Conservation (phyloP, 2,113 vertebrate genomes). For the Uropsilus gracilis region DNA sequence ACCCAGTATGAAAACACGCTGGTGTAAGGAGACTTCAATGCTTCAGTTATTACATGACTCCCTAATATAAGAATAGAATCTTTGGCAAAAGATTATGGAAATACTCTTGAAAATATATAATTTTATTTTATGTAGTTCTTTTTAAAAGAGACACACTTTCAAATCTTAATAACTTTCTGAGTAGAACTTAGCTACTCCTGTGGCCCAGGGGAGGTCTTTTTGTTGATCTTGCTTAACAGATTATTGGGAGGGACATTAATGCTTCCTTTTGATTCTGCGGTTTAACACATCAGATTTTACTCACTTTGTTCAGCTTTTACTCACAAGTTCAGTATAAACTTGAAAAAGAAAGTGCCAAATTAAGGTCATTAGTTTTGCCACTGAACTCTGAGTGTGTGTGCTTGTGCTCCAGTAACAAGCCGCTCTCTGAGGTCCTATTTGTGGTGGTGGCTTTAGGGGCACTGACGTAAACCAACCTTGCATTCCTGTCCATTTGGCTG, state of each 20-base stretch:
- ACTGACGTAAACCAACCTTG: not conserved
- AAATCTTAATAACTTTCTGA: not conserved
- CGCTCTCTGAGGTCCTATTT: not conserved
- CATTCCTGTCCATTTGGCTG: not conserved
- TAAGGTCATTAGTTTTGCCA: not conserved
- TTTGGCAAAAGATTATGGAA: not conserved
- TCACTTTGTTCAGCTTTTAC: no score
- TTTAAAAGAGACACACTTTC: not conserved
- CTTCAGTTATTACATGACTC: not conserved
- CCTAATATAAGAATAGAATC: not conserved
- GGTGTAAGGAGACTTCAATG: not conserved
- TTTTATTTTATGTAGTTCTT: not conserved
- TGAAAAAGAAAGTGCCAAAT: not conserved
- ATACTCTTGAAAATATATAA: not conserved
- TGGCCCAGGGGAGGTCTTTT: not conserved
- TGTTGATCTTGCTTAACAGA: not conserved
- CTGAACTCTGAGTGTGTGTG: not conserved
- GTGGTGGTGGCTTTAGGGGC: not conserved
- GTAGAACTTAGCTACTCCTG: not conserved
- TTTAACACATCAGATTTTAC: not conserved
- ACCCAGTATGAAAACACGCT: not conserved
- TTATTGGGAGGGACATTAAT: not conserved
- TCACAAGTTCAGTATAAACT: no score
- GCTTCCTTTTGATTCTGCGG: not conserved
- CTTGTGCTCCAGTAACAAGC: not conserved